These are phyloP conservation scores for Cydia amplana DNA, from an alignment of 1,140 invertebrate genomes.

Conservation along the genomic window DNA sequence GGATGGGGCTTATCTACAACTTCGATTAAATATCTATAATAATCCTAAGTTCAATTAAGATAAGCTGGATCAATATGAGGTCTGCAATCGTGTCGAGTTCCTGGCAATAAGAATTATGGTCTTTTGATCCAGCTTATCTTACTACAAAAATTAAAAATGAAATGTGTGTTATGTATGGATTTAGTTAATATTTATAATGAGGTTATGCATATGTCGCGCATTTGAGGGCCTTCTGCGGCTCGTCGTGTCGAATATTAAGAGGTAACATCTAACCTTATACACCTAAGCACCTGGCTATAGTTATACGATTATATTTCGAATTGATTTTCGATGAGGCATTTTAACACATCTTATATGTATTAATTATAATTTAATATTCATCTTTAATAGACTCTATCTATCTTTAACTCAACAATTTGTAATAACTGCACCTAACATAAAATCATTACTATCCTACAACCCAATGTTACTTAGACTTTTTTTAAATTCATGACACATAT, in stretches of 20 bases:
- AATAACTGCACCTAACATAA: no score
- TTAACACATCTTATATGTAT: no score
- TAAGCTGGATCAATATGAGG: background rate
- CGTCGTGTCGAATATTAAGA: constrained; percentile 7
- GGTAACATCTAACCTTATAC: background rate
- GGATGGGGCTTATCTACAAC: constrained; percentile 28
- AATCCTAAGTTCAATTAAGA: constrained; percentile 17
- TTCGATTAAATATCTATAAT: constrained; percentile 19
- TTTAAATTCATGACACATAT: no score
- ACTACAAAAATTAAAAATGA: background rate
- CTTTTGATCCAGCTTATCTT: background rate
- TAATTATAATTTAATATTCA: no score
- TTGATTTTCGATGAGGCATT: no score
- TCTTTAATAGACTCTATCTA: no score
- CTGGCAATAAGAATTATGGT: background rate
- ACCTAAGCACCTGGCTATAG: background rate
- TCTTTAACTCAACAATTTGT: no score
- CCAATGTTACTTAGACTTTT: no score
- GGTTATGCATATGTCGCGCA: background rate
- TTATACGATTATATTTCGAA: no score
- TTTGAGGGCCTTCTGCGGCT: background rate
- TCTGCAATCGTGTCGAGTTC: background rate
- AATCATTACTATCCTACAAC: no score
- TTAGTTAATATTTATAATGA: background rate
- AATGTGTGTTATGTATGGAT: constrained; percentile 1